phyloP scores from a whole-genome alignment of 1,140 invertebrate species.

The Phortica variegata region DNA sequence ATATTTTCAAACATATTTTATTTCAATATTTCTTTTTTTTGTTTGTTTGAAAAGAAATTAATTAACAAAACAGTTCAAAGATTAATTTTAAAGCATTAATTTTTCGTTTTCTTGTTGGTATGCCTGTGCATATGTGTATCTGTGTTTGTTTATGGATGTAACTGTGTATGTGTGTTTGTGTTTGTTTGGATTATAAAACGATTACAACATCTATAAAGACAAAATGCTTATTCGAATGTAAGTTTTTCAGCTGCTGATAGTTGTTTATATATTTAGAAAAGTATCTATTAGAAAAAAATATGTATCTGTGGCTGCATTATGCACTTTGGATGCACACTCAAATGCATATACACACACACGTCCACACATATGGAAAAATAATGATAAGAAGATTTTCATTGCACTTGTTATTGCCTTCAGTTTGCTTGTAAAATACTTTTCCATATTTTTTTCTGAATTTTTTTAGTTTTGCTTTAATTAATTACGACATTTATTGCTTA shows the following conservation, averaged over 20 bases:
- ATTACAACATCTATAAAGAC: conserved; percentile 41
- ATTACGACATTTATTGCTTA: too few species aligned
- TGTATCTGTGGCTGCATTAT: conserved; percentile 22
- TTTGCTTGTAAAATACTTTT: too few species aligned
- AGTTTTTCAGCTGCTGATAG: conserved; percentile 19
- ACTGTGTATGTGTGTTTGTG: too few species aligned
- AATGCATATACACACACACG: conserved; percentile 6
- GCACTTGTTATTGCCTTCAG: too few species aligned
- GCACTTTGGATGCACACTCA: conserved; percentile 15
- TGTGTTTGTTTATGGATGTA: conserved; percentile 8
- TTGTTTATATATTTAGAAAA: conserved; percentile 4
- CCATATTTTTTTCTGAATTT: too few species aligned
- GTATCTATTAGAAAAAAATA: conserved; percentile 2
- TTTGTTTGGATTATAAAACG: conserved; percentile 31
- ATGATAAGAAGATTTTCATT: too few species aligned
- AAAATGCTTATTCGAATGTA: too few species aligned
- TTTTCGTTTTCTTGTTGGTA: conserved; percentile 17
- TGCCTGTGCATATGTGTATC: too few species aligned
- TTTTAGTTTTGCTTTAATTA: too few species aligned
- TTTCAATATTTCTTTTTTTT: too few species aligned
- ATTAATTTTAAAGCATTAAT: conserved; percentile 41
- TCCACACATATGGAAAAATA: too few species aligned
- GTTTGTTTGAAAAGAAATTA: conserved; percentile 33
- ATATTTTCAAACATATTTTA: too few species aligned
- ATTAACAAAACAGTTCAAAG: conserved; percentile 54